Evolutionary conservation across 1,140 invertebrate species (phyloP).

Genomic region (Eciton burchellii): DNA sequence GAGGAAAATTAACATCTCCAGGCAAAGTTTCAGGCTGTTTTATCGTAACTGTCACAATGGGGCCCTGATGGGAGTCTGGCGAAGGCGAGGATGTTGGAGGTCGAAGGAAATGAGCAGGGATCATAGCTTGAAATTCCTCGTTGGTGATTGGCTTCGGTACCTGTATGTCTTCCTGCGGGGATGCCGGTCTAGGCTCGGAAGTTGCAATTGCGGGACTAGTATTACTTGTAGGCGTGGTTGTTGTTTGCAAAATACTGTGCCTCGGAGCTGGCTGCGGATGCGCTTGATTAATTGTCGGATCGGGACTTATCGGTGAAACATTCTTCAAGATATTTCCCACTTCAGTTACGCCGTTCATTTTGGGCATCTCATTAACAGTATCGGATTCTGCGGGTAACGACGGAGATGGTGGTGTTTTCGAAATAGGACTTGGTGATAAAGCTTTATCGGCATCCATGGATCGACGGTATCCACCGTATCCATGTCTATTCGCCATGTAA

Average conservation of each 20-base stretch:
- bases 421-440: constrained; percentile 78
- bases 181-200: constrained; percentile 72
- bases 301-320: constrained; percentile 53
- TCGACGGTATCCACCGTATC: constrained; percentile 87
- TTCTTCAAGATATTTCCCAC: constrained; percentile 57
- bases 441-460: constrained; percentile 86
- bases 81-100: constrained; percentile 86
- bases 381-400: constrained; percentile 66
- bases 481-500: constrained; percentile 91
- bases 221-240: constrained; percentile 75
- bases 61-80: constrained; percentile 84
- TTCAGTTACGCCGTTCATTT: constrained; percentile 83
- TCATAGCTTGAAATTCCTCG: constrained; percentile 97
- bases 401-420: constrained; percentile 77
- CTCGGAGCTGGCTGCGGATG: constrained; percentile 83
- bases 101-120: constrained; percentile 94
- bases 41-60: constrained; percentile 90
- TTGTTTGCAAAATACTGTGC: constrained; percentile 75
- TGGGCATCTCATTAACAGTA: constrained; percentile 79
- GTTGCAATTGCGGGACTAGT: constrained; percentile 57
- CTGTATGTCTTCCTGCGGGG: constrained; percentile 85
- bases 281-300: constrained; percentile 64
- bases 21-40: constrained; percentile 89
- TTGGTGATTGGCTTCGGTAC: constrained; percentile 94
- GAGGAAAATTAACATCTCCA: constrained; percentile 90